Evolutionary conservation across 2,797 vertebrate species (phyloP).

Genomic region (Lutjanus campechanus): DNA sequence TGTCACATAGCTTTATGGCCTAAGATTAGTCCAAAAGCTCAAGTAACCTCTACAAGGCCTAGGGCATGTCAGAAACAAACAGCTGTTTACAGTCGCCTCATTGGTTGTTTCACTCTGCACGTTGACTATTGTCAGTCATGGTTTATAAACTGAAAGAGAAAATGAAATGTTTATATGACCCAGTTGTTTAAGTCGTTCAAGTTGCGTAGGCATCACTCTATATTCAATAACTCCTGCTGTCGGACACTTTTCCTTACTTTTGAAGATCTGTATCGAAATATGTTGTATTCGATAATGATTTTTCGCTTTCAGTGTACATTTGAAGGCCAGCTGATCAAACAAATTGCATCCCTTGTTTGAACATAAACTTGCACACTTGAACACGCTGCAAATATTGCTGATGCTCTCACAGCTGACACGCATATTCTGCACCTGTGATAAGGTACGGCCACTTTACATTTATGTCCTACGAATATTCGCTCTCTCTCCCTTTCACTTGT

Average conservation of each 20-base stretch:
- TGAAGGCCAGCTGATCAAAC: neutral
- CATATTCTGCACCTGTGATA: neutral
- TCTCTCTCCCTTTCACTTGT: neutral
- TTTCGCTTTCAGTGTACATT: neutral
- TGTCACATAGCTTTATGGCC: conserved; percentile 74
- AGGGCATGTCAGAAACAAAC: conserved; percentile 62
- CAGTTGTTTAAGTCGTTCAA: neutral
- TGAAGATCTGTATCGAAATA: too few species aligned
- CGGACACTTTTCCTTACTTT: too few species aligned
- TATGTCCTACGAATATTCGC: neutral
- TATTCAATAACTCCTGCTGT: neutral
- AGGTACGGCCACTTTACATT: neutral
- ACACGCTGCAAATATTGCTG: neutral
- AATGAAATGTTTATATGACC: neutral
- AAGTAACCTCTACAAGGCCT: conserved; percentile 69
- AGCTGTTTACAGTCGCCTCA: conserved; percentile 27
- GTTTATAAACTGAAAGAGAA: conserved; percentile 17
- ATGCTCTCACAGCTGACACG: neutral
- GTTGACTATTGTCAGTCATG: neutral
- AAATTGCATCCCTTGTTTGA: neutral
- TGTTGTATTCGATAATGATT: too few species aligned
- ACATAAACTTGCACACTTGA: neutral
- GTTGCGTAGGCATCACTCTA: conserved; percentile 6
- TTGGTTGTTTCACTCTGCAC: conserved; percentile 25
- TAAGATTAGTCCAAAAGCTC: conserved; percentile 81